Evolutionary conservation across 1,140 invertebrate species (phyloP), one percentile per base, ranked within the genome.

Genomic region (Bombus breviceps): DNA sequence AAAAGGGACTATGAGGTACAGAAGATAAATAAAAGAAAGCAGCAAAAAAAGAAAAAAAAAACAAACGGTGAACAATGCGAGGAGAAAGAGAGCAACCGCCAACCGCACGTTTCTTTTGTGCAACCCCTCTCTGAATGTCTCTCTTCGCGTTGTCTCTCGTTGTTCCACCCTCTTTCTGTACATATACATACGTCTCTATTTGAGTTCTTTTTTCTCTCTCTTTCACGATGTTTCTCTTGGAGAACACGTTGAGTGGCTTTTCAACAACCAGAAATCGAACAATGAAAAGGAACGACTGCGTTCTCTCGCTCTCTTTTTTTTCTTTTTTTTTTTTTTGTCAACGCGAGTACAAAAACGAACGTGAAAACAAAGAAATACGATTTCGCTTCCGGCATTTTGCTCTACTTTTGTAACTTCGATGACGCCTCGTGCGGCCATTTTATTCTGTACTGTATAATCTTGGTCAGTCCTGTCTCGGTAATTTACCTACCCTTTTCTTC

Each of bases 1-100:
- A 98, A 98, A 97, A 98, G 98, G 97, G 98, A 99, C 96, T 98
- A 97, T 96, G 98, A 99, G 98, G 98, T 99, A 98, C 97, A 93
- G 83, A 84, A 88, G 85, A 83, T 37, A 74, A 75, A 83, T 32
- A 62, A 78, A 86, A 77, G 32, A 83, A 86, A 83, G 37, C 59
- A 62, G 43, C n/a, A 53, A 78, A 53, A 53, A 81, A 68, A n/a
- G 41, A 34, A 77, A n/a, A 37, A 78, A 64, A 86, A 86, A 64
- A 86, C 80, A 75, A 83, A 90, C 83, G 77, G 53, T 32, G 83
- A 82, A 86, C 81, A 86, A 88, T 86, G 87, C 86, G 86, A 90
- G 83, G 83, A 85, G 86, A 86, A 78, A 88, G 83, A 81, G 86
- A 83, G 72, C 57, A 88, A 83, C 73, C 34, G 34, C 57, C 57